Evolutionary conservation across 2,888 invertebrate genomes (phyloP), one percentile per base, ranked within the genome.

Genomic region (Nemurella pictetii): DNA sequence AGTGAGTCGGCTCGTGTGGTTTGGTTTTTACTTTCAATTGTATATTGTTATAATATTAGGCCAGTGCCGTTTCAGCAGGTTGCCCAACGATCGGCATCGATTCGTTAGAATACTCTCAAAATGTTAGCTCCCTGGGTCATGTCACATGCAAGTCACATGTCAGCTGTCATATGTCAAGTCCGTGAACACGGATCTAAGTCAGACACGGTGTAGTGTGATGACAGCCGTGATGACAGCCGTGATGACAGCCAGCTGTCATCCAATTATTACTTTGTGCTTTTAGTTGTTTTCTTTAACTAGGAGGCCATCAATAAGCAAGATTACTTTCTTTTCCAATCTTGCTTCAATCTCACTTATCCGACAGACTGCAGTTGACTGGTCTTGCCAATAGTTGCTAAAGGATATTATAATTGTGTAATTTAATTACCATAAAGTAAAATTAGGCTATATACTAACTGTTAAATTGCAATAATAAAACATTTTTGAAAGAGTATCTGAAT

Each of bases 401-500:
- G 86, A 87, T 86, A 86, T 84, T 84, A 86, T 55, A 72, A 81
- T 82, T 72, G 72, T 75, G 2, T 32, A 83, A 74, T 30, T 83
- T 29, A 83, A 74, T 83, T n/a, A 83, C 36, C 25, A 74, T 83
- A 36, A 28, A 82, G 29, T 27, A 36, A 32, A 73, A 83, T 36
- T 30, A 74, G 73, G 74, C 73, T 32, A 83, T 30, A 55, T 55
- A 55, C 55, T 55, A 55, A 20, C 55, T 20, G 20, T 55, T 55
- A 55, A 55, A 55, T 82, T 15, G n/a, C 28, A 83, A 83, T 83
- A 7, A 78, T 29, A 78, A 82, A 82, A 81, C 85, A 84, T 85
- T 86, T 87, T 87, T 85, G 86, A 86, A 87, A 87, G 87, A 87
- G 87, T 87, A 87, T 87, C 87, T 87, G 84, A 86, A 86, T 72